These are phyloP conservation scores for Echinops telfairi DNA, from an alignment of 2,113 vertebrate genomes.

Conservation along the genomic window DNA sequence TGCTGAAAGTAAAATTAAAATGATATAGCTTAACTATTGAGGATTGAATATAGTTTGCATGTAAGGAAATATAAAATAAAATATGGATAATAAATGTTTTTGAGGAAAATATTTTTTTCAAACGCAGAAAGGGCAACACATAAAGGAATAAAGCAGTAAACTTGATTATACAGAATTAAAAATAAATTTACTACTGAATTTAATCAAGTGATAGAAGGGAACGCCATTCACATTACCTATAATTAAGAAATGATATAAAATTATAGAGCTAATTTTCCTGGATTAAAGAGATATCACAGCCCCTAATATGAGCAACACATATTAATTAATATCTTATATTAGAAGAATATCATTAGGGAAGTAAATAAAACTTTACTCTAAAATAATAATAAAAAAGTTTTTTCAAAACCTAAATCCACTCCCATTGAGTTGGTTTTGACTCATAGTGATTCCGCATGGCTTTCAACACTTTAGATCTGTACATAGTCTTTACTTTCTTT, in stretches of 20 bases:
- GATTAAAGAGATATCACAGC: not conserved
- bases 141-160: not conserved
- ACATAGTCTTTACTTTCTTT: too few relatives aligned
- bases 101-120: not conserved
- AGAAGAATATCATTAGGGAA: constrained; percentile 2
- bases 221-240: not conserved
- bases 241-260: not conserved
- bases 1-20: constrained; percentile 13
- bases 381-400: too few relatives aligned
- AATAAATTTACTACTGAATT: not conserved
- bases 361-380: constrained; percentile 2
- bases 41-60: not conserved
- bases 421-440: too few relatives aligned
- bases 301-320: not conserved
- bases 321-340: too few relatives aligned
- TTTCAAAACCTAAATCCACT: too few relatives aligned
- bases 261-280: not conserved
- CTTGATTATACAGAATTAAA: constrained; percentile 29
- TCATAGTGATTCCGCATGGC: too few relatives aligned
- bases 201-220: constrained; percentile 2
- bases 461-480: too few relatives aligned
- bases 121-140: not conserved
- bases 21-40: not conserved
- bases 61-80: not conserved
- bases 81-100: not conserved